Conservation (phyloP, 2,113 vertebrate genomes). For the Hydrochoerus hydrochaeris region DNA sequence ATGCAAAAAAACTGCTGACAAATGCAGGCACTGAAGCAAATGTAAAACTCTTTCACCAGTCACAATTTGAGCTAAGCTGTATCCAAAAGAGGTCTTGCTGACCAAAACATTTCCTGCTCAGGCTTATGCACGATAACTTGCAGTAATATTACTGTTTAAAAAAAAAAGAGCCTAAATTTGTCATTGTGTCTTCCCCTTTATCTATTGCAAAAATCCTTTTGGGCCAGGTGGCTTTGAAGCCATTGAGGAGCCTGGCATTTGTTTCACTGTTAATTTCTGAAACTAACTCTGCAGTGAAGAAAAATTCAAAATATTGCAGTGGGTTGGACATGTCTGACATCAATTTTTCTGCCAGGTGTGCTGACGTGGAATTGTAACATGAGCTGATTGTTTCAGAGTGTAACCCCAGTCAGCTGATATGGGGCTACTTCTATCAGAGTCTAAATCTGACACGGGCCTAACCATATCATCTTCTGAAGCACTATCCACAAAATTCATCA, state of each 20-base stretch:
- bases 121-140: not conserved
- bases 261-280: not conserved
- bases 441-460: not conserved
- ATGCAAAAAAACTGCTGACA: not conserved
- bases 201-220: not conserved
- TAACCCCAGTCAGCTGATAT: not conserved
- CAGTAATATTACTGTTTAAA: not conserved
- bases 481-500: not conserved
- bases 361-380: not conserved
- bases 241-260: not conserved
- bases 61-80: not conserved
- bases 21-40: not conserved
- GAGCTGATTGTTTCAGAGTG: not conserved
- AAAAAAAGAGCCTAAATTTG: not conserved
- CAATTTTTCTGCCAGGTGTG: not conserved
- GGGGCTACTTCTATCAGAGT: not conserved
- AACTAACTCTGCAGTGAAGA: not conserved
- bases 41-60: not conserved
- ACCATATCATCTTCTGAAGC: not conserved
- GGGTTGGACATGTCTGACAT: not conserved
- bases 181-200: not conserved
- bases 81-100: not conserved
- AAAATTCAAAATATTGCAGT: not conserved
- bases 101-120: not conserved
- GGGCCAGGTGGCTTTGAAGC: not conserved